A percentile compares a stretch with the other conserved stretches of the same genome.
phyloP scores from a whole-genome alignment of 2,113 vertebrate species.

The mouse (Mus musculus) region DNA sequence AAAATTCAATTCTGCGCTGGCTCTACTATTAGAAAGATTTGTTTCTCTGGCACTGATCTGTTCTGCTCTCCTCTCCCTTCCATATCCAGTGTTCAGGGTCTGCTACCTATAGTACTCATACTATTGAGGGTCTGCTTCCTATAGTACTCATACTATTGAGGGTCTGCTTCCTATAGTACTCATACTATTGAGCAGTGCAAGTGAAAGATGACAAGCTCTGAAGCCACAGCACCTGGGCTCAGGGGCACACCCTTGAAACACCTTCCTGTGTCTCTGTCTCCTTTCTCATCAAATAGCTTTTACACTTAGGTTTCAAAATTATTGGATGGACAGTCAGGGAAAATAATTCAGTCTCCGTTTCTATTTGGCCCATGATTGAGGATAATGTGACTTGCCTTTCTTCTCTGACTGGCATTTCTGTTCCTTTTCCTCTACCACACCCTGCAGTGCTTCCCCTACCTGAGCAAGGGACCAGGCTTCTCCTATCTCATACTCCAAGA shows the following conservation, averaged over 20 bases:
- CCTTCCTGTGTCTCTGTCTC: background rate
- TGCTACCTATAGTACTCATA: no score
- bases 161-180: background rate
- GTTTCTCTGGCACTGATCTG: background rate
- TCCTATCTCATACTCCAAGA: background rate
- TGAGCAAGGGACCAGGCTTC: background rate
- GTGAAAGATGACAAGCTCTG: background rate
- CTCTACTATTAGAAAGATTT: background rate
- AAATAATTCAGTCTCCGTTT: background rate
- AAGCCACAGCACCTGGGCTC: background rate
- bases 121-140: background rate
- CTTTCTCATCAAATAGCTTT: conserved; percentile 7
- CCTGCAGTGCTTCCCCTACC: background rate
- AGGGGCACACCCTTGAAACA: background rate
- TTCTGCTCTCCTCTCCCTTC: no score
- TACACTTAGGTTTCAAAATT: conserved; percentile 17
- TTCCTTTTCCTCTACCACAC: background rate
- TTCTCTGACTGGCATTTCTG: conserved; percentile 26
- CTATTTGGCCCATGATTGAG: background rate
- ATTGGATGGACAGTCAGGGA: background rate
- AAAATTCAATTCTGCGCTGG: background rate
- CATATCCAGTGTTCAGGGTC: background rate
- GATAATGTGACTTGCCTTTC: background rate
- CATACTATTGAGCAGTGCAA: background rate
- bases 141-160: background rate